Evolutionary conservation across 2,888 invertebrate species (phyloP), one percentile per base, ranked within the genome.

Genomic region (Thereva unica): DNA sequence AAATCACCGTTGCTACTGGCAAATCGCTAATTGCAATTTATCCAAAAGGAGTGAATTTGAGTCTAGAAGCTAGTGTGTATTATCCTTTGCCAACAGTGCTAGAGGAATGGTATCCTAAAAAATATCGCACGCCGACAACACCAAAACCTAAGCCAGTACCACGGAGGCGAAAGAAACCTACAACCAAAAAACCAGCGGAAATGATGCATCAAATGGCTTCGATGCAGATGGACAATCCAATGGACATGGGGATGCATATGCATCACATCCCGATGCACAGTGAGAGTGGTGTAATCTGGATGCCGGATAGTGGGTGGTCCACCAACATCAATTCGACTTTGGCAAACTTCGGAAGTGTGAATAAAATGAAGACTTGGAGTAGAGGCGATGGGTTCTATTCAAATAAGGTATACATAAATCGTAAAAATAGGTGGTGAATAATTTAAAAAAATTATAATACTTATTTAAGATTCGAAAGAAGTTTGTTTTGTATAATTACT

Each of bases 51-150:
- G 66, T 77, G 1, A 61, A 66, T 12, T 72, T 77, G 59, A 71
- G 54, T 23, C 59, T 78, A 1, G 79, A 78, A 55, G 71, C 74
- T 34, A 78, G 78, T 4, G 38, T 73, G 7, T 78, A 79, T 50
- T 79, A 73, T 71, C 77, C 78, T 1, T 74, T 75, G 52, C 76
- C 76, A 3, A 65, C 75, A 2, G 73, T 71, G 12, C 72, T 78
- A 3, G 71, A 74, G 40, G 79, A 78, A 70, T 73, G 78, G 9
- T 74, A 77, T 61, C 78, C 79, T 0, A 78, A 77, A 42, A 72
- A 76, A 6, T 74, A 76, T 52, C 69, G 77, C 0, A 76, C 75
- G 0, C 75, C 77, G 10, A 72, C 73, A 8, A 72, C 74, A 2
- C 9, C 10, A 41, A 40, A 37, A 7, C 55, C 65, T 35, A 56